A percentile compares a stretch with the other conserved stretches of the same genome.
Conservation (phyloP, 2,797 vertebrate genomes). For the Leucoraja ocellata region DNA sequence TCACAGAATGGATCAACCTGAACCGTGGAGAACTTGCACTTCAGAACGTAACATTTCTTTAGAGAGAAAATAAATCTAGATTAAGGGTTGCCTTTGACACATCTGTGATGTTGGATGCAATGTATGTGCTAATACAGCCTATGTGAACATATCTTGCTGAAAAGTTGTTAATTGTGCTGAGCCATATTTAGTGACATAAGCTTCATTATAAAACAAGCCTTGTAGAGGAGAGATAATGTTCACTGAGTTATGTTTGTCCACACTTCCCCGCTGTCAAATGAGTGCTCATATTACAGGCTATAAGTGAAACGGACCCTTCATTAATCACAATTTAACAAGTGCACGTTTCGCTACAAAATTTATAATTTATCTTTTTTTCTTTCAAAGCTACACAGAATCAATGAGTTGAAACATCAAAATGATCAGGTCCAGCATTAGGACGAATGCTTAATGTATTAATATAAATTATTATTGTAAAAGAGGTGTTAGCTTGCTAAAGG, state of each 20-base stretch:
- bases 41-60: neutral
- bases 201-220: neutral
- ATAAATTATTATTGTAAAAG: neutral
- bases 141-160: neutral
- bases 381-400: neutral
- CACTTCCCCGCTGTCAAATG: neutral
- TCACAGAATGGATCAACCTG: neutral
- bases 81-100: neutral
- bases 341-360: neutral
- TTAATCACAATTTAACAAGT: neutral
- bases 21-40: neutral
- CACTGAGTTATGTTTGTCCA: neutral
- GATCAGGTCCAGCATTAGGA: neutral
- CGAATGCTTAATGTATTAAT: neutral
- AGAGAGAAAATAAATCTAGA: neutral
- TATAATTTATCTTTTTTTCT: neutral
- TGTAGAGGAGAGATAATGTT: constrained; percentile 1
- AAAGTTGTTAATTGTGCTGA: neutral
- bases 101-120: neutral
- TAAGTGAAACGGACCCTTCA: neutral
- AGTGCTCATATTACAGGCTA: neutral
- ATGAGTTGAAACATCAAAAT: neutral
- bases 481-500: neutral
- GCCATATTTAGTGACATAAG: neutral
- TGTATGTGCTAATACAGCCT: neutral